Conservation (phyloP, 2,888 invertebrate species). For the Epinotia nisella region DNA sequence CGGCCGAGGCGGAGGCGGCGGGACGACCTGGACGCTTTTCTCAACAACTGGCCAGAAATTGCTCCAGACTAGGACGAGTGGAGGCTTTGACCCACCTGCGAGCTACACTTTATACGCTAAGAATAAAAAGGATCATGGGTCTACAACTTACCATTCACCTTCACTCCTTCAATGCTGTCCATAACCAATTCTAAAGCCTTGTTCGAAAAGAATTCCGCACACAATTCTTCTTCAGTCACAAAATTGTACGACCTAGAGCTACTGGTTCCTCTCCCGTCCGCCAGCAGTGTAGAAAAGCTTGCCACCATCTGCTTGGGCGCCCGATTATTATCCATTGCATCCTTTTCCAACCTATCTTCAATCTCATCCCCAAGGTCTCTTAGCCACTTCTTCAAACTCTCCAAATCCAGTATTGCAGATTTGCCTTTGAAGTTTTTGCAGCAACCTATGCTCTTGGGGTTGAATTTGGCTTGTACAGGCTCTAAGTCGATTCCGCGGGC, state of each 20-base stretch:
- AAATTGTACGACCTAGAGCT: constrained; percentile 87
- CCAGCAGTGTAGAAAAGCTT: constrained; percentile 86
- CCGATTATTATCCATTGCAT: constrained; percentile 91
- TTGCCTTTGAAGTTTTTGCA: constrained; percentile 97
- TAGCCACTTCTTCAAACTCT: constrained; percentile 91
- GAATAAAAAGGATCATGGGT: too few relatives aligned
- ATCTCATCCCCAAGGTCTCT: constrained; percentile 92
- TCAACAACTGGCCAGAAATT: too few relatives aligned
- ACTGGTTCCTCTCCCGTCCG: constrained; percentile 82
- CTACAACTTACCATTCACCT: constrained; percentile 62
- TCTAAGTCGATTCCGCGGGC: constrained; percentile 95
- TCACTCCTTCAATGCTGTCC: constrained; percentile 82
- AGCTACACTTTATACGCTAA: too few relatives aligned
- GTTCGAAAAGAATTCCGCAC: constrained; percentile 86
- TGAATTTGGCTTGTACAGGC: constrained; percentile 92
- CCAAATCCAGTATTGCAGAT: constrained; percentile 87
- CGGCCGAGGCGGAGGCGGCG: too few relatives aligned
- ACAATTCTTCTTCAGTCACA: constrained; percentile 85
- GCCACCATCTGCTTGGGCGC: constrained; percentile 92
- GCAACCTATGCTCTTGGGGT: constrained; percentile 97
- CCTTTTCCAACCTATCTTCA: constrained; percentile 91
- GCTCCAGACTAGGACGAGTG: too few relatives aligned
- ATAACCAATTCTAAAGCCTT: constrained; percentile 88
- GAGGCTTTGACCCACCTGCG: too few relatives aligned
- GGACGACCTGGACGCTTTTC: too few relatives aligned